Evolutionary conservation across 2,888 invertebrate species (phyloP).

Genomic region (Therioaphis trifolii): DNA sequence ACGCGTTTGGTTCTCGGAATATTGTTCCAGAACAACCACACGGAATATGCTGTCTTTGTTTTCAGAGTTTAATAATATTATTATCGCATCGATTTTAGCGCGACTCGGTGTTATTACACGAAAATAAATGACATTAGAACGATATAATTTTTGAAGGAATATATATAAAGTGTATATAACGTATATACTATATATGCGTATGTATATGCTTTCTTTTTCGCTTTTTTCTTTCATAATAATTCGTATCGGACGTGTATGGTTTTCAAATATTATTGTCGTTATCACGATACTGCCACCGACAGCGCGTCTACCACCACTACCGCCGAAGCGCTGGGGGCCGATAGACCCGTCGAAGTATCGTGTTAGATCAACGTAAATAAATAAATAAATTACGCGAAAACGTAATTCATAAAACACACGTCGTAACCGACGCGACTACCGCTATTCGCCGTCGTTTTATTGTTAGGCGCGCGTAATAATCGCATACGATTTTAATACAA

Average conservation of each 20-base stretch:
- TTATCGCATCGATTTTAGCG: too few relatives aligned
- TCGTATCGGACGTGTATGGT: constrained; percentile 36
- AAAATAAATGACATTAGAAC: too few relatives aligned
- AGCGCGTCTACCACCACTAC: neutral
- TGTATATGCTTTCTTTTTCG: too few relatives aligned
- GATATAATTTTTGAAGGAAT: too few relatives aligned
- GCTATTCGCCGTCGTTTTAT: constrained; percentile 23
- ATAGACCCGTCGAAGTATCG: neutral
- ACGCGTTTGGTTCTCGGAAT: too few relatives aligned
- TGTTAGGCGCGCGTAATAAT: neutral
- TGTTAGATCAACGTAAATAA: neutral
- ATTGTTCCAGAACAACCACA: too few relatives aligned
- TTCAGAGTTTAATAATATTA: too few relatives aligned
- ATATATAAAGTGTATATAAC: too few relatives aligned
- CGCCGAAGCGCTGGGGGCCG: constrained; percentile 1
- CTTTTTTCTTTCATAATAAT: constrained; percentile 10
- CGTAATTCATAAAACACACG: constrained; percentile 33
- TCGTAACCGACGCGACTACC: neutral
- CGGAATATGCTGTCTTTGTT: too few relatives aligned
- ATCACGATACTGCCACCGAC: constrained; percentile 12
- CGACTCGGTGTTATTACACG: too few relatives aligned
- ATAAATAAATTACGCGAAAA: constrained; percentile 1
- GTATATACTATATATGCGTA: too few relatives aligned
- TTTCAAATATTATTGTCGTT: constrained; percentile 20
- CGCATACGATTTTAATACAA: neutral